These are phyloP conservation scores for Tachyglossus aculeatus DNA, from an alignment of 2,797 vertebrate genomes.

Conservation along the genomic window DNA sequence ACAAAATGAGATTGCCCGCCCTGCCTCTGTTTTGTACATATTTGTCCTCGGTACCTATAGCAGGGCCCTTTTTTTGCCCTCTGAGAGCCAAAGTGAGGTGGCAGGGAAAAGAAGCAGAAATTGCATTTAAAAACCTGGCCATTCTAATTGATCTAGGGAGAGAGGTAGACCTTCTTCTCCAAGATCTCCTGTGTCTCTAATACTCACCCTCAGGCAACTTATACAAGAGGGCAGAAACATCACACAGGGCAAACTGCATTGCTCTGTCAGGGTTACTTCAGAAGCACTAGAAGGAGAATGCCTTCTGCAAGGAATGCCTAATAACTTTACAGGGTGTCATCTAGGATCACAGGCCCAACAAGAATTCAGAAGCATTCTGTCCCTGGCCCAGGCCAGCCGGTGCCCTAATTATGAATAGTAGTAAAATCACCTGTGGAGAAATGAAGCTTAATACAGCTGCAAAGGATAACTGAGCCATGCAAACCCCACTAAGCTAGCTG, in stretches of 20 bases:
- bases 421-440: slow-evolving; percentile 1
- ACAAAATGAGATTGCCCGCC: neutral
- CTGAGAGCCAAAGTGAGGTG: neutral
- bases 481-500: neutral
- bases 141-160: slow-evolving; percentile 26
- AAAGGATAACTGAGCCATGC: neutral
- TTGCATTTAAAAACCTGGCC: slow-evolving; percentile 38
- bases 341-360: slow-evolving; percentile 47
- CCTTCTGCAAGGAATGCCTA: slow-evolving; percentile 49
- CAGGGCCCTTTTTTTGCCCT: slow-evolving; percentile 25
- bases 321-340: slow-evolving; percentile 35
- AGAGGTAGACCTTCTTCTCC: slow-evolving; percentile 9
- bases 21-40: slow-evolving; percentile 12
- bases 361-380: slow-evolving; percentile 20
- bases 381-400: neutral
- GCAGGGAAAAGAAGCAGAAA: slow-evolving; percentile 6
- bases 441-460: neutral
- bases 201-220: neutral
- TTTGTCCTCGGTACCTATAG: slow-evolving; percentile 39
- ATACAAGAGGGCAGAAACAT: slow-evolving; percentile 54
- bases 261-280: slow-evolving; percentile 44
- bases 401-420: slow-evolving; percentile 10
- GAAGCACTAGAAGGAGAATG: slow-evolving; percentile 32
- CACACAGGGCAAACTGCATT: slow-evolving; percentile 25
- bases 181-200: slow-evolving; percentile 19